Percentiles rank a stretch among this genome's conserved stretches.
Evolutionary conservation across 2,797 vertebrate genomes (phyloP).

Genomic region (Hirundo rustica): DNA sequence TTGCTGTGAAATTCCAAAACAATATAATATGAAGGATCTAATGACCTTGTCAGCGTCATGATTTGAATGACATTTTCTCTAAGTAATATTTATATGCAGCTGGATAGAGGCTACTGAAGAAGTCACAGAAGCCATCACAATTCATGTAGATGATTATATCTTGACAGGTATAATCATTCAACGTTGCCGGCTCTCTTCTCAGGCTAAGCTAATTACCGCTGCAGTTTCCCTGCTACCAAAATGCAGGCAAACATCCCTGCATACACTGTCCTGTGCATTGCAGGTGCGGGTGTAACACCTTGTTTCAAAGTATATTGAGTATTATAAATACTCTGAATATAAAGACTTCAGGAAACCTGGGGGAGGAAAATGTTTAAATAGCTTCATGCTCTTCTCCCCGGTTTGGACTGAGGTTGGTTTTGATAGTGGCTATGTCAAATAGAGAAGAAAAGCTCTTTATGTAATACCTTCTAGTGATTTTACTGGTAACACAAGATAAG

Average conservation of each 20-base stretch:
- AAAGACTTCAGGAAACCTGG: neutral
- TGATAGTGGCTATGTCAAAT: neutral
- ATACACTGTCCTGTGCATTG: neutral
- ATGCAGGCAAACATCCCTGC: neutral
- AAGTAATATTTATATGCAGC: constrained; percentile 2
- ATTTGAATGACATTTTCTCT: constrained; percentile 20
- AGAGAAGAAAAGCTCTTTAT: neutral
- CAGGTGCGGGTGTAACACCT: neutral
- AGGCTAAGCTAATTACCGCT: neutral
- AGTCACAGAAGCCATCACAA: neutral
- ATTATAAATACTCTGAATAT: neutral
- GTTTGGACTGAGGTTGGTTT: neutral
- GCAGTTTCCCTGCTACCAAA: neutral
- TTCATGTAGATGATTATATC: neutral
- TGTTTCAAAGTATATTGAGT: neutral
- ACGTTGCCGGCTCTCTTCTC: neutral
- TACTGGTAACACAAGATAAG: neutral
- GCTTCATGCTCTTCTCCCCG: neutral
- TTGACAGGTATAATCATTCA: constrained; percentile 29
- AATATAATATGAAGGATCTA: neutral
- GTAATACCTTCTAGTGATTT: neutral
- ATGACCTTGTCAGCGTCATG: neutral
- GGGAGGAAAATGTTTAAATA: neutral
- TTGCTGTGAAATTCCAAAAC: neutral
- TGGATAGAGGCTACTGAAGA: neutral